Evolutionary conservation across 2,888 invertebrate genomes (phyloP).

Genomic region (Drosophila silvestris): DNA sequence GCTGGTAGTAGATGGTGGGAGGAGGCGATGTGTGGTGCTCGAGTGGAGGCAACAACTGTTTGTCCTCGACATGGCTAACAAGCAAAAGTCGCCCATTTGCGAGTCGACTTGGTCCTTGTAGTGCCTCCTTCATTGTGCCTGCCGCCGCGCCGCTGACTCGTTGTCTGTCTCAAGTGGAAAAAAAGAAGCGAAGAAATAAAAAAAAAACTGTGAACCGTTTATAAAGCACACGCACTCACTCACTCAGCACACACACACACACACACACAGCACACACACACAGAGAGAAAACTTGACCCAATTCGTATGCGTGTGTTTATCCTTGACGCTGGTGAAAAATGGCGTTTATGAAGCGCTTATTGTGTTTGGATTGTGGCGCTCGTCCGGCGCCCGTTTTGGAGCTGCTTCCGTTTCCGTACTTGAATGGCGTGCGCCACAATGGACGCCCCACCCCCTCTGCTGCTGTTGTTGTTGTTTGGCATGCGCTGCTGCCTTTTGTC

Average conservation of each 20-base stretch:
- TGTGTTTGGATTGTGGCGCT: conserved; percentile 75
- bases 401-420: conserved; percentile 78
- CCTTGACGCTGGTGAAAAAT: conserved; percentile 73
- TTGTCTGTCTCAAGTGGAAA: conserved; percentile 75
- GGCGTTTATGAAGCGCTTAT: conserved; percentile 81
- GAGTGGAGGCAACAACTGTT: conserved; percentile 16
- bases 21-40: not conserved
- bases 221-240: conserved; percentile 49
- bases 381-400: conserved; percentile 45
- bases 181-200: not conserved
- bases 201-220: conserved; percentile 70
- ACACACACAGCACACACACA: conserved; percentile 6
- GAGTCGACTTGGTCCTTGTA: conserved; percentile 19
- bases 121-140: conserved; percentile 28
- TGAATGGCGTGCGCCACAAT: conserved; percentile 78
- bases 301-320: conserved; percentile 62
- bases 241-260: conserved; percentile 10
- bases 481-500: conserved; percentile 70
- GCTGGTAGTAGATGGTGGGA: not conserved
- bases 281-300: conserved; percentile 14
- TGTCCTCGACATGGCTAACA: conserved; percentile 67
- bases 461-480: conserved; percentile 46
- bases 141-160: conserved; percentile 43
- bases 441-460: conserved; percentile 14
- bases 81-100: conserved; percentile 48